Evolutionary conservation across 2,888 invertebrate species (phyloP).

Genomic region (Biston betularia): DNA sequence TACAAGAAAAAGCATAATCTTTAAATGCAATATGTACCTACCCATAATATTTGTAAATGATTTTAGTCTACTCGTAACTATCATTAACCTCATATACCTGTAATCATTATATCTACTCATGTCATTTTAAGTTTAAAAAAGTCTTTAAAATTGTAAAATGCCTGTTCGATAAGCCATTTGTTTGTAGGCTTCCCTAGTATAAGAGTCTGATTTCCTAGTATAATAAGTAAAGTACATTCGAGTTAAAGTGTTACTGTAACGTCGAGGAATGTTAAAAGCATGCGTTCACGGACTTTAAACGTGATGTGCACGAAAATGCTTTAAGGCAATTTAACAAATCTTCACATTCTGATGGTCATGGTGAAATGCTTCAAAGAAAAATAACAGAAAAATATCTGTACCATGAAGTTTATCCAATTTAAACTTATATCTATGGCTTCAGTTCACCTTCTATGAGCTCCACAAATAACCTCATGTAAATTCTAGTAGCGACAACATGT

Average conservation of each 20-base stretch:
- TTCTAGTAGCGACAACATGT: constrained; percentile 21
- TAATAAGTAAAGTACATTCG: constrained; percentile 7
- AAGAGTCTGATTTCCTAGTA: too few species aligned
- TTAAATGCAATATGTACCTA: too few species aligned
- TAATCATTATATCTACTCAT: too few species aligned
- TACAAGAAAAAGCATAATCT: too few species aligned
- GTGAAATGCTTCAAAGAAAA: neutral
- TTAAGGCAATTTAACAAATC: constrained; percentile 9
- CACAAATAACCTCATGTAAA: constrained; percentile 13
- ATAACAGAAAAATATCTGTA: constrained; percentile 9
- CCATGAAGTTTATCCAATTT: constrained; percentile 32
- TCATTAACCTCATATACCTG: too few species aligned
- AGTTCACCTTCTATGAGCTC: constrained; percentile 13
- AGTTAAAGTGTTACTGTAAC: constrained; percentile 9
- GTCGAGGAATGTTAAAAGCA: constrained; percentile 25
- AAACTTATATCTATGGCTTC: constrained; percentile 29
- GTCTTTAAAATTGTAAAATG: too few species aligned
- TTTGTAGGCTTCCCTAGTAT: too few species aligned
- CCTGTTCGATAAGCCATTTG: too few species aligned
- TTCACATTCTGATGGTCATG: neutral
- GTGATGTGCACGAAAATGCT: constrained; percentile 20
- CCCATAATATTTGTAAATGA: too few species aligned
- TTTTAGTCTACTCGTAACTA: too few species aligned
- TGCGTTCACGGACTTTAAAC: constrained; percentile 29
- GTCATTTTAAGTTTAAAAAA: too few species aligned